Evolutionary conservation across 2,888 invertebrate species (phyloP).

Genomic region (Metalampra italica): DNA sequence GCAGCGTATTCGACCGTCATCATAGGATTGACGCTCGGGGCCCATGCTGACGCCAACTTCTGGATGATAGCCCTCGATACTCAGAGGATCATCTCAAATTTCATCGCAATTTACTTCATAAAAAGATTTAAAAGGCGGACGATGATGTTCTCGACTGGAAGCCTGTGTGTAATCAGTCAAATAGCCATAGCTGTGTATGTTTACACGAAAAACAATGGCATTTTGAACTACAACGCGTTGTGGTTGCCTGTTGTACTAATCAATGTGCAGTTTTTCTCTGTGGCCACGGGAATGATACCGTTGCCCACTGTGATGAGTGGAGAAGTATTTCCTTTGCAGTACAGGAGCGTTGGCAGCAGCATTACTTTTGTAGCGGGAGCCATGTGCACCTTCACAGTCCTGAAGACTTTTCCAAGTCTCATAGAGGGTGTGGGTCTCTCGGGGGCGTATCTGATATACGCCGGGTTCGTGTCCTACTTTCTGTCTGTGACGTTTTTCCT

Average conservation of each 20-base stretch:
- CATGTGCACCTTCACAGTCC: slow-evolving; percentile 77
- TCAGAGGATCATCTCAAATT: slow-evolving; percentile 78
- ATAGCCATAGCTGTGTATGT: slow-evolving; percentile 66
- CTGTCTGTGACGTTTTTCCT: slow-evolving; percentile 74
- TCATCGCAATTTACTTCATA: slow-evolving; percentile 77
- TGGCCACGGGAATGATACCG: slow-evolving; percentile 79
- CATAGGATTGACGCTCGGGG: slow-evolving; percentile 75
- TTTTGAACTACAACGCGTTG: slow-evolving; percentile 39
- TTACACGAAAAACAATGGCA: slow-evolving; percentile 35
- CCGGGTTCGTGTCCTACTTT: slow-evolving; percentile 66
- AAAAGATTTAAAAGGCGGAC: slow-evolving; percentile 78
- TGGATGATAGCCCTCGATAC: slow-evolving; percentile 82
- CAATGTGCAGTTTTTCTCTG: slow-evolving; percentile 73
- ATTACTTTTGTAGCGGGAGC: slow-evolving; percentile 78
- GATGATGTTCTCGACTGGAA: slow-evolving; percentile 77
- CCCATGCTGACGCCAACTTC: slow-evolving; percentile 77
- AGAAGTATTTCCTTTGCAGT: slow-evolving; percentile 81
- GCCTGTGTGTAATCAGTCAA: slow-evolving; percentile 76
- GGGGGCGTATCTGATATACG: slow-evolving; percentile 78
- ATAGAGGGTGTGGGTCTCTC: slow-evolving; percentile 67
- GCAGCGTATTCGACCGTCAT: slow-evolving; percentile 82
- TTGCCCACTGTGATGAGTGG: slow-evolving; percentile 84
- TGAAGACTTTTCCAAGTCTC: slow-evolving; percentile 45
- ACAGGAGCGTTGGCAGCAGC: slow-evolving; percentile 80
- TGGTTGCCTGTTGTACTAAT: slow-evolving; percentile 70